These are phyloP conservation scores for Steinernema hermaphroditum DNA, from an alignment of 2,888 invertebrate species.

Conservation along the genomic window DNA sequence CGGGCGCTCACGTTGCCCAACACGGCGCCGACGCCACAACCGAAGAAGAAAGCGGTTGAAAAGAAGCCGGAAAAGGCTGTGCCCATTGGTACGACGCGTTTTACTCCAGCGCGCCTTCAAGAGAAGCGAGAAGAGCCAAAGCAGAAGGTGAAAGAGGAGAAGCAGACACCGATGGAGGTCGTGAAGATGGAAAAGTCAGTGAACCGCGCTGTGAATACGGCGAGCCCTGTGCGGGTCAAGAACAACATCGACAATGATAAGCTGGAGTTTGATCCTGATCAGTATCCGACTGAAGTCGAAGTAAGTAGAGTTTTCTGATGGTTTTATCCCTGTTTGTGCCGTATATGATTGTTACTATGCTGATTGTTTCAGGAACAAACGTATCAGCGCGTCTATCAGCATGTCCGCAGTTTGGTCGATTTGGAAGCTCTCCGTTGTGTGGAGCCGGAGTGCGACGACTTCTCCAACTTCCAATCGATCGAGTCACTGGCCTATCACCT, in stretches of 20 bases:
- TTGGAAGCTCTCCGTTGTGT: constrained; percentile 16
- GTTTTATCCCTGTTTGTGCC: too few species aligned
- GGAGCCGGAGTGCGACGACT: constrained; percentile 12
- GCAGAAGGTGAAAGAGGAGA: constrained; percentile 3
- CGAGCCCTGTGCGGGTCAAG: neutral
- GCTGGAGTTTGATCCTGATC: constrained; percentile 17
- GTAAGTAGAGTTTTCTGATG: neutral
- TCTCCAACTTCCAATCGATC: constrained; percentile 8
- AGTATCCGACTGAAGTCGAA: neutral
- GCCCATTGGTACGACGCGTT: neutral
- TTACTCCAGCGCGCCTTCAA: neutral
- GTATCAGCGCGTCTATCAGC: constrained; percentile 12
- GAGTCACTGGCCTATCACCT: constrained; percentile 19
- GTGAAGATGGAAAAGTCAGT: neutral
- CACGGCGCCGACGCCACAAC: neutral
- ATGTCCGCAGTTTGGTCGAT: constrained; percentile 1
- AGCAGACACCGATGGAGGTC: neutral
- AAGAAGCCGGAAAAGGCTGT: neutral
- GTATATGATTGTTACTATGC: too few species aligned
- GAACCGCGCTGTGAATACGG: neutral
- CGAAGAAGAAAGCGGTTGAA: constrained; percentile 16
- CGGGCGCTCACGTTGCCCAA: neutral
- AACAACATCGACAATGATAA: neutral
- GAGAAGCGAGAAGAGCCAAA: constrained; percentile 22
- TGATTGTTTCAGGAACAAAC: constrained; percentile 15